phyloP scores from a whole-genome alignment of 2,113 vertebrate species.

The Pica pica region DNA sequence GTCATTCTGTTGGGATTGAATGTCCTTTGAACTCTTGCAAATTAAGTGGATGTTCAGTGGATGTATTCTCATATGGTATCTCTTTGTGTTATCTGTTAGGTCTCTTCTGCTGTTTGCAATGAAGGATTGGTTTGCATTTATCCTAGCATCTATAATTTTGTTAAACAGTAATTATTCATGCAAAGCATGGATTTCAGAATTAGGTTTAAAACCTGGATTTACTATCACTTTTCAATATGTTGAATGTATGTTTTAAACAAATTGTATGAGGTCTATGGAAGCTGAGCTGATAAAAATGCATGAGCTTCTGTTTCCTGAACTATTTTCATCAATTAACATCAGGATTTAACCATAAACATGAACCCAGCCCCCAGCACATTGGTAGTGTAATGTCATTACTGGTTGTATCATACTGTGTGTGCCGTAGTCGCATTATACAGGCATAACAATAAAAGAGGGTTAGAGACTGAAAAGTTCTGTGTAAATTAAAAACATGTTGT shows the following conservation, averaged over 20 bases:
- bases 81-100: slow-evolving; percentile 28
- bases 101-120: slow-evolving; percentile 38
- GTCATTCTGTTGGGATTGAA: slow-evolving; percentile 80
- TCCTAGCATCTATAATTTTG: slow-evolving; percentile 33
- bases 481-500: background rate
- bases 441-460: background rate
- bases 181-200: slow-evolving; percentile 19
- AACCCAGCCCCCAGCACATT: background rate
- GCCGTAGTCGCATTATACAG: background rate
- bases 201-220: slow-evolving; percentile 15
- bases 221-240: background rate
- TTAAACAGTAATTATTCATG: slow-evolving; percentile 47
- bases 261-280: background rate
- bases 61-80: slow-evolving; percentile 7
- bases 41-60: slow-evolving; percentile 53
- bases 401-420: background rate
- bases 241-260: slow-evolving; percentile 4
- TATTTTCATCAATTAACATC: background rate
- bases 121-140: slow-evolving; percentile 48
- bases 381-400: background rate
- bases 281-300: slow-evolving; percentile 23
- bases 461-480: background rate
- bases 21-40: slow-evolving; percentile 70
- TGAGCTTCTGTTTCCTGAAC: slow-evolving; percentile 4
- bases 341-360: background rate